Evolutionary conservation across 2,888 invertebrate species (phyloP), one percentile per base, ranked within the genome.

Genomic region (Nephrotoma flavescens): DNA sequence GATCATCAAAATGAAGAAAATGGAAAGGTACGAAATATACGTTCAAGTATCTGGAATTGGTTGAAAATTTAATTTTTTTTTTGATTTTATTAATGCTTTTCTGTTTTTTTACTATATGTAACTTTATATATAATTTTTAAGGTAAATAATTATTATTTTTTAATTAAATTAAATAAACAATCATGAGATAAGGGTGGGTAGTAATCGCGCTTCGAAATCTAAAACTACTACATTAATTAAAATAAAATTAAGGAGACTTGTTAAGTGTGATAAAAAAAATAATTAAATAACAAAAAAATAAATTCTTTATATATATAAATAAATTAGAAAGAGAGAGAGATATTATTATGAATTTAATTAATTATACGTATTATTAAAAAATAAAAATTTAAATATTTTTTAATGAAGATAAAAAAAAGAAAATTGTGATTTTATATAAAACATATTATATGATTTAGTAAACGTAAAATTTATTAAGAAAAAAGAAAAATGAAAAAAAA

Each of bases 11-110:
- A 88, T 87, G 89, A 92, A 88, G 91, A 91, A 89, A 91, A 90
- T 89, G 92, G 91, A 89, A 92, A 91, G 91, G 92, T 92, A 91
- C 91, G 91, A 90, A 92, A 91, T 90, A 90, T 92, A 88, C 90
- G 91, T 90, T 91, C 92, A 89, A 90, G 91, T 89, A 90, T 92
- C 88, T 90, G 91, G 90, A 91, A 91, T 90, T 92, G 92, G 92
- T 89, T 92, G 90, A 91, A 91, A 90, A 91, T 91, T 88, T 90
- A 90, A 88, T 88, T 86, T 86, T 57, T 86, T 52, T 47, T 86
- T 41, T 86, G 12, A 45, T 85, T 85, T 44, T 85, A 44, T 44
- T 85, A 44, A 85, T 19, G 42, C 42, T 85, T 85, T 44, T 42
- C 44, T 86, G 19, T 19, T 86, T 86, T 86, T 42, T 86, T 44